Conservation (phyloP, 1,140 invertebrate species). For the Lithobius niger region DNA sequence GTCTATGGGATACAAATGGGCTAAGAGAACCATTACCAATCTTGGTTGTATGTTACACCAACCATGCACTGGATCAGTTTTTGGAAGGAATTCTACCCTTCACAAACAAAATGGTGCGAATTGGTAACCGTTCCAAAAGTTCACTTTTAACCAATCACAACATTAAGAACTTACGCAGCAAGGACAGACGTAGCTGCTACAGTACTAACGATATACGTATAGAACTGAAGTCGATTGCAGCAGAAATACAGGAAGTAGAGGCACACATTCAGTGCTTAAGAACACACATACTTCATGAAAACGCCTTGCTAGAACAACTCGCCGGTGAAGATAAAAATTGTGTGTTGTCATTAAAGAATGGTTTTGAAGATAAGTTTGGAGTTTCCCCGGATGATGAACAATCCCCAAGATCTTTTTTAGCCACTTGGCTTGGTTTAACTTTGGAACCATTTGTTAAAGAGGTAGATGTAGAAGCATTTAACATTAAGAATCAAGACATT, state of each 20-base stretch:
- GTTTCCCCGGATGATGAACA: too few species aligned
- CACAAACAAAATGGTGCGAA: slow-evolving; percentile 41
- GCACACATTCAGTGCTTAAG: neutral
- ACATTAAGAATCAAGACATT: too few species aligned
- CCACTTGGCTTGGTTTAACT: neutral
- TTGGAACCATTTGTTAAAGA: neutral
- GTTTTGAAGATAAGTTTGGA: neutral
- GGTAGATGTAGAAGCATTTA: neutral
- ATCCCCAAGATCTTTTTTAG: too few species aligned
- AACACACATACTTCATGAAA: neutral
- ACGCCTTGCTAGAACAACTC: neutral
- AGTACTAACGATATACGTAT: neutral
- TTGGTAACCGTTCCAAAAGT: slow-evolving; percentile 55
- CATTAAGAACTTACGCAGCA: too few species aligned
- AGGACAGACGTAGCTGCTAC: neutral
- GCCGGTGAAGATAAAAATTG: neutral
- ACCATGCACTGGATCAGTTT: slow-evolving; percentile 80
- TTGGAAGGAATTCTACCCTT: slow-evolving; percentile 48
- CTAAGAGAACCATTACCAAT: slow-evolving; percentile 44
- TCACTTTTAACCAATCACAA: slow-evolving; percentile 34
- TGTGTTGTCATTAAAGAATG: neutral
- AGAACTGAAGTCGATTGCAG: neutral
- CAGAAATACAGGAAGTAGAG: neutral
- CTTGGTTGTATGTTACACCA: slow-evolving; percentile 68
- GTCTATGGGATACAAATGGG: slow-evolving; percentile 19